phyloP scores from a whole-genome alignment of 1,140 invertebrate species.

The Trichomalopsis sarcophagae region DNA sequence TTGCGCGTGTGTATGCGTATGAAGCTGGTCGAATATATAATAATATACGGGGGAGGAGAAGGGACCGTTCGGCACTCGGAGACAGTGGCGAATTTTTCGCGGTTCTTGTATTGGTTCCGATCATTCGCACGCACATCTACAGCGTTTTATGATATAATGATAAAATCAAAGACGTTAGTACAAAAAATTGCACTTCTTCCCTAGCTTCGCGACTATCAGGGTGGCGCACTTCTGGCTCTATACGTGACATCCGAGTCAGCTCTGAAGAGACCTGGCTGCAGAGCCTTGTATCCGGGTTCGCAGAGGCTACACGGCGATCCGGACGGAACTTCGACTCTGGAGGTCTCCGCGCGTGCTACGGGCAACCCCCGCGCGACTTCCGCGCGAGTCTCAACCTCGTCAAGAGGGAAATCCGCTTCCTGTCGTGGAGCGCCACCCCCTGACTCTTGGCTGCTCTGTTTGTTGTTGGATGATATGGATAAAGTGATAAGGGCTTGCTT shows the following conservation, averaged over 20 bases:
- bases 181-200: background rate
- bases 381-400: background rate
- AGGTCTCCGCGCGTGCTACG: constrained; percentile 4
- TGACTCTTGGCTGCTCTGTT: background rate
- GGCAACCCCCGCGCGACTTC: background rate
- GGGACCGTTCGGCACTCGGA: no score
- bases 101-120: background rate
- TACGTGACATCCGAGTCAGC: constrained; percentile 44
- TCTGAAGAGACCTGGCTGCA: background rate
- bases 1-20: background rate
- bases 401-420: constrained; percentile 51
- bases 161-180: no score
- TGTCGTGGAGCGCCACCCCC: background rate
- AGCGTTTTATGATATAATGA: no score
- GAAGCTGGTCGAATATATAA: no score
- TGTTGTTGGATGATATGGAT: constrained; percentile 18
- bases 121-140: background rate
- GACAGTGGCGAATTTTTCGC: background rate
- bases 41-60: background rate
- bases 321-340: constrained; percentile 16
- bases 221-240: background rate
- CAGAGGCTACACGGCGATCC: background rate
- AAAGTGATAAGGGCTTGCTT: background rate
- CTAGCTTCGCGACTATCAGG: constrained; percentile 1
- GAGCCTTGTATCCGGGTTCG: constrained; percentile 34